A percentile compares a stretch with the other conserved stretches of the same genome.
Conservation (phyloP, 2,888 invertebrate species). For the Thereva unica region DNA sequence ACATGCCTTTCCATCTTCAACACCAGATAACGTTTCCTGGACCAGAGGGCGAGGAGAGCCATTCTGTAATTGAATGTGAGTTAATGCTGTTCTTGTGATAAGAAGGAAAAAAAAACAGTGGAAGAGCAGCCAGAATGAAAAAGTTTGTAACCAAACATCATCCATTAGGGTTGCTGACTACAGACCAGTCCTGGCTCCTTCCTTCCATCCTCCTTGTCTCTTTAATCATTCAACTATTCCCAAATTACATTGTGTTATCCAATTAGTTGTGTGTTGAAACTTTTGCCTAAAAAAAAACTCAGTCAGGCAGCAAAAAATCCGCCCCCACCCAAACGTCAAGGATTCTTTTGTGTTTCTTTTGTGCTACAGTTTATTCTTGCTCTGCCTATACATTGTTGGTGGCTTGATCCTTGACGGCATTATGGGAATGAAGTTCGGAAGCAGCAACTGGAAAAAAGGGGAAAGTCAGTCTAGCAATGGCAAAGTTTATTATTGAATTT, state of each 20-base stretch:
- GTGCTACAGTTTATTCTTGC: conserved; percentile 24
- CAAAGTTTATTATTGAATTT: conserved; percentile 33
- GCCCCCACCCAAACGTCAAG: conserved; percentile 13
- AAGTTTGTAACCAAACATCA: conserved; percentile 24
- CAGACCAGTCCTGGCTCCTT: background rate
- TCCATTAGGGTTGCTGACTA: conserved; percentile 19
- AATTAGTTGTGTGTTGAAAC: conserved; percentile 40
- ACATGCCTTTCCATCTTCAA: too few species aligned
- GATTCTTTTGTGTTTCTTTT: conserved; percentile 31
- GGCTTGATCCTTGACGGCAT: conserved; percentile 20
- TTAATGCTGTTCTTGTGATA: background rate
- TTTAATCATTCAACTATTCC: conserved; percentile 39
- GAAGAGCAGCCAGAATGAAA: conserved; percentile 10
- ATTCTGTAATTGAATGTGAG: conserved; percentile 19
- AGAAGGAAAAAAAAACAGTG: conserved; percentile 6
- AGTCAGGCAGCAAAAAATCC: conserved; percentile 12
- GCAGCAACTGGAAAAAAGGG: conserved; percentile 11
- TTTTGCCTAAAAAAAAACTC: conserved; percentile 20
- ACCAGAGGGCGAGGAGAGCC: too few species aligned
- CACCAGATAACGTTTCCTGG: too few species aligned
- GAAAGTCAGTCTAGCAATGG: conserved; percentile 31
- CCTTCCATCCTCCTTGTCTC: conserved; percentile 12
- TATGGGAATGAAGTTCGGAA: conserved; percentile 6
- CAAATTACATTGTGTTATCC: conserved; percentile 39
- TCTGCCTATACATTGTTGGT: conserved; percentile 16